Conservation (phyloP, 2,888 invertebrate genomes). For the Hypena proboscidalis region DNA sequence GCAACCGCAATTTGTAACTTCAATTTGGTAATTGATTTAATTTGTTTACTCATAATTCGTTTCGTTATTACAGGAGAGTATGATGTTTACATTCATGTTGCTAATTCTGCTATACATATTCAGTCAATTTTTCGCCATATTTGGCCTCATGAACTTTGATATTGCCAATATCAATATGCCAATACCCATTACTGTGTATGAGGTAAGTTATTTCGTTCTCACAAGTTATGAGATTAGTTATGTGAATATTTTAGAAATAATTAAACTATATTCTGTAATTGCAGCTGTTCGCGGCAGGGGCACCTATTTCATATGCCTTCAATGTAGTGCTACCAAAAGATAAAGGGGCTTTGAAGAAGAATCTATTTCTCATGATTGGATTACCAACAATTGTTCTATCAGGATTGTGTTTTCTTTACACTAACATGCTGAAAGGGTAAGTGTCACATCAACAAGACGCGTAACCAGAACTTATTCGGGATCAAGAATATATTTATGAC, state of each 20-base stretch:
- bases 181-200: slow-evolving; percentile 74
- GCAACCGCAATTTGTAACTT: too few relatives aligned
- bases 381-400: slow-evolving; percentile 68
- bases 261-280: slow-evolving; percentile 40
- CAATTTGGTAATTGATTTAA: too few relatives aligned
- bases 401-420: slow-evolving; percentile 74
- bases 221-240: too few relatives aligned
- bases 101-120: slow-evolving; percentile 74
- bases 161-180: slow-evolving; percentile 77
- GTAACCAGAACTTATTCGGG: too few relatives aligned
- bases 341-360: slow-evolving; percentile 62
- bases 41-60: too few relatives aligned
- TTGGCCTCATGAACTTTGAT: slow-evolving; percentile 77
- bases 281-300: slow-evolving; percentile 77
- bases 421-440: slow-evolving; percentile 79
- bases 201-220: too few relatives aligned
- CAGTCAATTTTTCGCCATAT: slow-evolving; percentile 79
- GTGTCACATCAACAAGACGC: too few relatives aligned
- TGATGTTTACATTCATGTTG: slow-evolving; percentile 79
- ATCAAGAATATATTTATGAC: too few relatives aligned
- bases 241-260: too few relatives aligned
- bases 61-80: slow-evolving; percentile 68
- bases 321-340: slow-evolving; percentile 68
- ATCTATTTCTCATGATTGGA: slow-evolving; percentile 66
- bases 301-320: slow-evolving; percentile 77